phyloP scores from a whole-genome alignment of 2,888 invertebrate species.

The Notodonta dromedarius region DNA sequence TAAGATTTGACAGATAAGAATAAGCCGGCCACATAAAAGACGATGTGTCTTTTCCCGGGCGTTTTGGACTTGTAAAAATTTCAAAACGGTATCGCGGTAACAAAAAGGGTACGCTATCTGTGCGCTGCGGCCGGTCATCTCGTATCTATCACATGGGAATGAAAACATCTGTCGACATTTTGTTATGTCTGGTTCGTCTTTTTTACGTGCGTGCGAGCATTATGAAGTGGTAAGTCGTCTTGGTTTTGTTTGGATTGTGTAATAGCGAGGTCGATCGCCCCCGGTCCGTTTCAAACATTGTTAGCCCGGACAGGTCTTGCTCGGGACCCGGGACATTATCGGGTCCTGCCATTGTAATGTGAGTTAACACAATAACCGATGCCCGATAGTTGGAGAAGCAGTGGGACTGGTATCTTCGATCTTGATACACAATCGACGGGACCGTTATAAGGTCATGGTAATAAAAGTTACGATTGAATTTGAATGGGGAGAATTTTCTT shows the following conservation, averaged over 20 bases:
- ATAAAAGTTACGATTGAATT: constrained; percentile 4
- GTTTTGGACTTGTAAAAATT: constrained; percentile 74
- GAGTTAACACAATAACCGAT: constrained; percentile 45
- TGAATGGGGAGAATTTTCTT: constrained; percentile 5
- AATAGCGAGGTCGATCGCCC: constrained; percentile 65
- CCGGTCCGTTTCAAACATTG: constrained; percentile 59
- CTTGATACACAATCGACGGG: constrained; percentile 41
- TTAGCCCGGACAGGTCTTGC: constrained; percentile 52
- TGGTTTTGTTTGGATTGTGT: constrained; percentile 65
- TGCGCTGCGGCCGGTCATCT: constrained; percentile 50
- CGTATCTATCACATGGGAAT: constrained; percentile 74
- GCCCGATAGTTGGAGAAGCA: constrained; percentile 41
- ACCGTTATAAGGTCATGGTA: constrained; percentile 32
- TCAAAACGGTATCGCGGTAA: constrained; percentile 71
- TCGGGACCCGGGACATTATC: constrained; percentile 53
- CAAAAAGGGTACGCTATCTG: constrained; percentile 64
- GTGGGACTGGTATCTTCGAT: constrained; percentile 36
- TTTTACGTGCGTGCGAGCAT: constrained; percentile 60
- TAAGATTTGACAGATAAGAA: constrained; percentile 81
- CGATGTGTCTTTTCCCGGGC: constrained; percentile 70
- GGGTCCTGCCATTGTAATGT: constrained; percentile 51
- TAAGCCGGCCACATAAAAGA: constrained; percentile 76
- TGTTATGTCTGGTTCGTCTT: constrained; percentile 56
- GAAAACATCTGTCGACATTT: constrained; percentile 79
- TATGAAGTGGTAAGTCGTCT: constrained; percentile 56